Evolutionary conservation across 1,140 invertebrate species (phyloP), one percentile per base, ranked within the genome.

Genomic region (Bombus picipes): DNA sequence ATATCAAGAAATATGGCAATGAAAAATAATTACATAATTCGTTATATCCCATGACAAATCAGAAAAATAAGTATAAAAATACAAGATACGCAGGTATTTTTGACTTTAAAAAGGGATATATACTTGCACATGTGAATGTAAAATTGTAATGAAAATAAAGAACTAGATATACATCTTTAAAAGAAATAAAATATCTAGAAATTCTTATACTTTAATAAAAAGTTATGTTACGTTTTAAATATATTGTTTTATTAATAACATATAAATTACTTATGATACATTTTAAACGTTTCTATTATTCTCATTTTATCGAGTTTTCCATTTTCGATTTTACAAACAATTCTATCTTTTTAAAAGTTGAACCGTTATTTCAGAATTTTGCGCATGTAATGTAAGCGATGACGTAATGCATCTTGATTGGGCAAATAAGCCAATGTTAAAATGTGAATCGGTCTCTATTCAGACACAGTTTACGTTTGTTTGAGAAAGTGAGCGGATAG

Each of bases 361-460:
- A 75, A 74, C 59, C 34, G 59, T 53, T 85, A 75, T 68, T 81
- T 75, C 57, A 41, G n/a, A 62, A 81, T 57, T 66, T 12, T 74
- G 34, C 43, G 43, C 66, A 78, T 68, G 65, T 43, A 39, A 28
- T 66, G 22, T 3, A 57, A 47, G 25, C 18, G 25, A 28, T 85
- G 78, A 85, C 79, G 84, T 62, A 85, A 85, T 81, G 32, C 28
- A 13, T 57, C 47, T 66, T 57, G 78, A 85, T 85, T 85, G 79
- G 71, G n/a, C 59, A 68, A 81, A 80, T 80, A 80, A 72, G 25
- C 53, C 39, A 37, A 37, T 47, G 66, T 41, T 85, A 85, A 81
- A 85, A 74, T 74, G 79, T 81, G 59, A 81, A 85, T 65, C 79
- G 41, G 84, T 41, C 39, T 53, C 47, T 13, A 15, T 74, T 85